Evolutionary conservation across 2,888 invertebrate genomes (phyloP).

Genomic region (Agapostemon virescens): DNA sequence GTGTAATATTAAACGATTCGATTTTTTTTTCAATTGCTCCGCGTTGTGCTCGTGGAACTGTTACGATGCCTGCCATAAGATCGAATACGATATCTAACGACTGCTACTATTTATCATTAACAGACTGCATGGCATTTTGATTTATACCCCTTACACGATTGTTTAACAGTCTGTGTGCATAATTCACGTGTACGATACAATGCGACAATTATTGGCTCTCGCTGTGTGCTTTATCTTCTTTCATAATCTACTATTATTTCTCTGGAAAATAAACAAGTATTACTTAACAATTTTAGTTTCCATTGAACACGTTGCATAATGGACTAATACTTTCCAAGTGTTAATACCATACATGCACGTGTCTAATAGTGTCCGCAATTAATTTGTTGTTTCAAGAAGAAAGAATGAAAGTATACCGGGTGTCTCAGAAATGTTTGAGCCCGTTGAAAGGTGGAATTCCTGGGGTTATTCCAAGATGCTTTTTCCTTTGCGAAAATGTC

Average conservation of each 20-base stretch:
- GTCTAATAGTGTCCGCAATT: too few species aligned
- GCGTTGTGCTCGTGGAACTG: constrained; percentile 7
- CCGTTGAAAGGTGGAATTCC: too few species aligned
- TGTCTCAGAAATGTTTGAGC: too few species aligned
- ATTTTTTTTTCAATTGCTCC: constrained; percentile 23
- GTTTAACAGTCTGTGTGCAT: not conserved
- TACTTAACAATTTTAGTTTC: too few species aligned
- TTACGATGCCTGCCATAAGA: not conserved
- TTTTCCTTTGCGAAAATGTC: too few species aligned
- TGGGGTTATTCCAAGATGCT: too few species aligned
- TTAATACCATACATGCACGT: too few species aligned
- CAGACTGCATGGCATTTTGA: not conserved
- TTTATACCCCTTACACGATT: not conserved
- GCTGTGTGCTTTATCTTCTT: not conserved
- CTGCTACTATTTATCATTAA: not conserved
- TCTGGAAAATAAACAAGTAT: not conserved
- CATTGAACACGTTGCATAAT: too few species aligned
- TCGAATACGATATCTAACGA: not conserved
- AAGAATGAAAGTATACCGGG: too few species aligned
- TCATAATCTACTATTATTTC: not conserved
- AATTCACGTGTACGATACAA: not conserved
- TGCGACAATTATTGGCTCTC: not conserved
- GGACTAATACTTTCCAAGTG: too few species aligned
- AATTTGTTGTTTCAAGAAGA: too few species aligned
- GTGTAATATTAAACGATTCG: constrained; percentile 19